Percentiles rank a stretch among this genome's conserved stretches.
Evolutionary conservation across 1,140 invertebrate genomes (phyloP).

Genomic region (Oncopeltus fasciatus): DNA sequence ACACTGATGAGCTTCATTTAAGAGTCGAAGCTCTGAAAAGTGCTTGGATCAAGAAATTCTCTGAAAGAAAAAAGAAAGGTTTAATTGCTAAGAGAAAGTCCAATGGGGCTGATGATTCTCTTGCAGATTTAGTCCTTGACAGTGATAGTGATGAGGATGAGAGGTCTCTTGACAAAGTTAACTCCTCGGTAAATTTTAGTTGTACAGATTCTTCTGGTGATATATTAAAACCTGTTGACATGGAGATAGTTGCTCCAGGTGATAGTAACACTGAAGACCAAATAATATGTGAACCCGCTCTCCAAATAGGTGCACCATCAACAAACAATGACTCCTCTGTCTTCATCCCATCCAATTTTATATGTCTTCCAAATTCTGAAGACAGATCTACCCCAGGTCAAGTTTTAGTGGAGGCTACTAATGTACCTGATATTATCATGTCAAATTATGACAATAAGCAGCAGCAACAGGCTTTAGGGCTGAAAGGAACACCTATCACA

Average conservation of each 20-base stretch:
- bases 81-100: neutral
- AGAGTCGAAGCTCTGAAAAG: conserved; percentile 10
- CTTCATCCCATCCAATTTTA: neutral
- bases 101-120: neutral
- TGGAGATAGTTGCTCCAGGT: neutral
- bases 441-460: too few relatives aligned
- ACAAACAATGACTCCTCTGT: neutral
- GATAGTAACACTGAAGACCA: neutral
- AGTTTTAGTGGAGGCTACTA: neutral
- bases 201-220: neutral
- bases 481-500: neutral
- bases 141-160: neutral
- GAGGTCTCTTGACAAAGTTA: neutral
- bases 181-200: neutral
- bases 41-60: conserved; percentile 13
- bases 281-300: neutral
- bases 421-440: too few relatives aligned
- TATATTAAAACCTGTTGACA: neutral
- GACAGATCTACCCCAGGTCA: neutral
- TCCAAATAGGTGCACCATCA: neutral
- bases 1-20: conserved; percentile 8
- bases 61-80: conserved; percentile 7
- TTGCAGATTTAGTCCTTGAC: conserved; percentile 2
- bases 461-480: neutral
- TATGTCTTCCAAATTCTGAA: too few relatives aligned